Conservation (phyloP, 2,113 vertebrate genomes). For the Microcebus tavaratra region DNA sequence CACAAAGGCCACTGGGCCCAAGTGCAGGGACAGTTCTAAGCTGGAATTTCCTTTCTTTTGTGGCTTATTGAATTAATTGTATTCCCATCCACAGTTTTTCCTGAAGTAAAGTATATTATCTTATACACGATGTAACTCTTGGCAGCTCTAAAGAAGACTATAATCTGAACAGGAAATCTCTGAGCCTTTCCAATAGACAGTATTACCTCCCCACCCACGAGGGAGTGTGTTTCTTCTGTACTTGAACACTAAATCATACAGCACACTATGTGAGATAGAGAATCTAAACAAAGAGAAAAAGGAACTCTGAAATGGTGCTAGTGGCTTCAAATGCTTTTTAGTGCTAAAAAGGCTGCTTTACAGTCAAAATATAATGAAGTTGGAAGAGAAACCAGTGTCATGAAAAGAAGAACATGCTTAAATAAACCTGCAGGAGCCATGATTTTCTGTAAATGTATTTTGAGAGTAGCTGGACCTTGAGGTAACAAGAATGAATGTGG, state of each 20-base stretch:
- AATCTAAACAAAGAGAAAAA: slow-evolving; percentile 28
- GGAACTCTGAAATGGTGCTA: background rate
- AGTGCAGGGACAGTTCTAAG: background rate
- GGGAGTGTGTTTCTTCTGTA: background rate
- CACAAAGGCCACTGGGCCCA: background rate
- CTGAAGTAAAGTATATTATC: background rate
- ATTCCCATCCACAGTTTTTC: background rate
- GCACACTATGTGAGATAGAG: background rate
- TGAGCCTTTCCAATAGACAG: background rate
- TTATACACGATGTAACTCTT: background rate
- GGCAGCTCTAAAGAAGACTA: slow-evolving; percentile 42
- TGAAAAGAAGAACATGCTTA: background rate
- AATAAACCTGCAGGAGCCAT: background rate
- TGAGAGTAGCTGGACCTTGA: background rate
- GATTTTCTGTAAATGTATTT: background rate
- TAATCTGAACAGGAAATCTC: slow-evolving; percentile 37
- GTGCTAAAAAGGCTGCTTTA: background rate
- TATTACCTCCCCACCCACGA: background rate
- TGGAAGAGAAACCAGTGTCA: background rate
- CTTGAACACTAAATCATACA: background rate
- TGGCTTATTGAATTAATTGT: slow-evolving; percentile 10
- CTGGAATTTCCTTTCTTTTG: slow-evolving; percentile 44
- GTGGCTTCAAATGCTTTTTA: background rate
- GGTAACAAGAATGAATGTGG: background rate
- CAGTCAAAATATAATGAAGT: background rate